Evolutionary conservation across 2,113 vertebrate species (phyloP), one percentile per base, ranked within the genome.

Genomic region (Eretmochelys imbricata): DNA sequence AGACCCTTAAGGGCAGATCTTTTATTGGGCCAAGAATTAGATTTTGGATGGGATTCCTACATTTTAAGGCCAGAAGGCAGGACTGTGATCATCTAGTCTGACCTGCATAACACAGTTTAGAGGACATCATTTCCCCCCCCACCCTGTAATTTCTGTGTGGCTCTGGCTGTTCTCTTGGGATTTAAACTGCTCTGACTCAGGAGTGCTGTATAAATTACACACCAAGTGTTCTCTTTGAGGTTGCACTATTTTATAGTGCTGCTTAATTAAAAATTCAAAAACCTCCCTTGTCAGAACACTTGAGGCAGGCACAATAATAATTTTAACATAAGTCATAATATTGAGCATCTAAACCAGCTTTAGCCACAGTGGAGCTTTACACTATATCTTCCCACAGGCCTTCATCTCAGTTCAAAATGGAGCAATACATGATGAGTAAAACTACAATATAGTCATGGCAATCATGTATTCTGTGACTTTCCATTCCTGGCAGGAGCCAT

Each of bases 271-370:
- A 35, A 1, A 29, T 46, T 31, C 8, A 5, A 50, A 50, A 42
- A 11, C 42, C 38, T 76, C 35, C 62, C 62, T 65, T 76, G 20
- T 46, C 11, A 31, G 48, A 51, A 51, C 49, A n/a, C 12, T 75
- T 62, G 29, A 38, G 35, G 89, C 35, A 65, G 3, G 0, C 35
- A 12, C 24, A 17, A 42, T 46, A 59, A 69, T 20, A 80, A 11
- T 51, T 81, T 0, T 1, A 25, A 46, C 16, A 29, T 1, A 49
- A 65, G 55, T 6, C 0, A 3, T 5, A 3, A 53, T 13, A 17
- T 69, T 69, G 2, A 0, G 5, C 14, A 35, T 11, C 5, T 19
- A 7, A 80, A 8, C 10, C 1, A n/a, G 46, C 19, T 5, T 14
- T 3, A 62, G 51, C 42, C 5, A 14, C 19, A 31, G 31, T 4